Evolutionary conservation across 2,113 vertebrate genomes (phyloP), one percentile per base, ranked within the genome.

Genomic region (Camelus dromedarius): DNA sequence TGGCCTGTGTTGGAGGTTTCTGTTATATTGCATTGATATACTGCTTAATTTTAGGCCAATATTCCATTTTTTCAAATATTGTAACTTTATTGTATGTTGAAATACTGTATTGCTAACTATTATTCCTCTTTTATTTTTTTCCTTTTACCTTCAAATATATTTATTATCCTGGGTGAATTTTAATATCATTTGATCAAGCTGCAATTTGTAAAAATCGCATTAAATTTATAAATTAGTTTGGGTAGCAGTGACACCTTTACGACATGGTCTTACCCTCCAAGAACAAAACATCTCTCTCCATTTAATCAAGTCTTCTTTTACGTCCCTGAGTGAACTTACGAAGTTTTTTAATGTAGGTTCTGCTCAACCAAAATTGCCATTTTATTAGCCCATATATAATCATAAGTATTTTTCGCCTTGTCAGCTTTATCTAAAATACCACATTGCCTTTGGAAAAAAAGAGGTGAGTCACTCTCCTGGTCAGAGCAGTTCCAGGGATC

Each of bases 151-250:
- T 95, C 35, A 72, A 24, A 69, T 88, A 58, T 69, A 87, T 62
- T 95, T 85, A 89, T 89, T 92, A 83, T 90, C 38, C 46, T 2
- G 18, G 75, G 19, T 91, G 46, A 90, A 80, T 30, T 90, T 76
- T 93, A 72, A 38, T 88, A 84, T 95, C 86, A 76, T 84, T 91
- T 91, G 16, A 42, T 95, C 67, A 89, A 96, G 93, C 12, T 69
- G 15, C 8, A 91, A 82, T 83, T 93, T 48, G n/a, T 89, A 89
- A 94, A 56, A 97, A 93, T 90, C 87, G 46, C 30, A 80, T 90
- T 95, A 92, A 72, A 84, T 96, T 84, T 89, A 95, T 96, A 96
- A 96, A 89, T 96, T 91, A 96, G 73, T 82, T 69, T 87, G 60
- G 9, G 35, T 72, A 60, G 24, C 72, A 92, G 5, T 86, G 87